These are phyloP conservation scores for Cygnus olor DNA, from an alignment of 2,797 vertebrate species.

Conservation along the genomic window DNA sequence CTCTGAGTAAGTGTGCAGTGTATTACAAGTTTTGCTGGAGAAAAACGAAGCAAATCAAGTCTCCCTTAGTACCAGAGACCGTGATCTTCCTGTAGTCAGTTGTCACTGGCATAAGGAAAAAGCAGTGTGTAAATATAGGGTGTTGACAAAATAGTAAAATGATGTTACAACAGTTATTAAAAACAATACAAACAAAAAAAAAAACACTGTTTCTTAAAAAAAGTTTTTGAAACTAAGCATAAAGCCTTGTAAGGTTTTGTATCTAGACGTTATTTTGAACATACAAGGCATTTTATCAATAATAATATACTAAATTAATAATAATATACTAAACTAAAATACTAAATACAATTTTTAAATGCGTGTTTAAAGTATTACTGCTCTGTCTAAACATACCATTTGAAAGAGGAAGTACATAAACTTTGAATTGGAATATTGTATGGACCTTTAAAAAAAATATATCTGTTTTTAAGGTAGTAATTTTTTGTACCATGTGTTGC, in stretches of 20 bases:
- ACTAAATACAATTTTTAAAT: background rate
- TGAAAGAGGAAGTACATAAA: background rate
- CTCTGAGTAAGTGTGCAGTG: background rate
- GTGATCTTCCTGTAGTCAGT: background rate
- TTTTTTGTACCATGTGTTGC: background rate
- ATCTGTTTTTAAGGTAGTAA: background rate
- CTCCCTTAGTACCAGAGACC: background rate
- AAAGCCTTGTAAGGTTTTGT: background rate
- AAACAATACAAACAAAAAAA: no score
- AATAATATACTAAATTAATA: background rate
- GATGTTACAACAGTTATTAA: background rate
- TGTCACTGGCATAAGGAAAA: background rate
- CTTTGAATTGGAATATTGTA: background rate
- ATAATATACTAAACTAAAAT: background rate
- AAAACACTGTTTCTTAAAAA: background rate
- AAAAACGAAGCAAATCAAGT: background rate
- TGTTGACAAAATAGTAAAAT: background rate
- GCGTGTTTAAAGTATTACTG: background rate
- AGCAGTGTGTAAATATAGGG: background rate
- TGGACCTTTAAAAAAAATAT: background rate
- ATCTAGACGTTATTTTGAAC: background rate
- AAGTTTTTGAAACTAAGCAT: background rate
- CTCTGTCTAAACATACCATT: background rate
- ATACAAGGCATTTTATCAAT: background rate
- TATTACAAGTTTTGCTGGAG: background rate